phyloP scores from a whole-genome alignment of 64 coral and sea anemone species.

The Acropora yongei region DNA sequence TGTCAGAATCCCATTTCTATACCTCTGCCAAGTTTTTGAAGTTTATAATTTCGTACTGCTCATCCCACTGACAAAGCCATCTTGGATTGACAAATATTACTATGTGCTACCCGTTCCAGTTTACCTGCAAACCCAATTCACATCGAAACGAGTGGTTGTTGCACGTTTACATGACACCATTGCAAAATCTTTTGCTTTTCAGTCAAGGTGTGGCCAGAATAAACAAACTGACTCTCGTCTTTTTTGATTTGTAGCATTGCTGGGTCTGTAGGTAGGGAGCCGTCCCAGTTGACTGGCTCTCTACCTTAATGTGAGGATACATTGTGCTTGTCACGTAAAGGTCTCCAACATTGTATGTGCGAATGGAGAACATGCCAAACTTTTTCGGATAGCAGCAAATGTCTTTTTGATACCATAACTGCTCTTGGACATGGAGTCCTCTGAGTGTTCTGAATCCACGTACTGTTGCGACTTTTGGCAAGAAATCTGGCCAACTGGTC shows the following conservation, averaged over 20 bases:
- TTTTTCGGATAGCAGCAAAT: slow-evolving; percentile 26
- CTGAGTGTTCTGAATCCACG: slow-evolving; percentile 15
- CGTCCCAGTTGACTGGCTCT: neutral
- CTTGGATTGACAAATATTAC: neutral
- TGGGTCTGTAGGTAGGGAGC: neutral
- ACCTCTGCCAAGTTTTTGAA: slow-evolving; percentile 45
- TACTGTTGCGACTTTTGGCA: neutral
- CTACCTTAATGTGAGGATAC: slow-evolving; percentile 9
- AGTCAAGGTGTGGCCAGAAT: too few species aligned
- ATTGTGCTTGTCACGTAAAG: slow-evolving; percentile 40
- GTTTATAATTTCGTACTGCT: slow-evolving; percentile 28
- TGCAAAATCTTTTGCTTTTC: neutral
- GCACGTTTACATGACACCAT: neutral
- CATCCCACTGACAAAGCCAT: neutral
- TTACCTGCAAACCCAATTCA: neutral
- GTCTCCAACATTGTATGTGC: slow-evolving; percentile 28
- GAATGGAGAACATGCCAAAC: slow-evolving; percentile 13
- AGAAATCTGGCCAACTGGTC: slow-evolving; percentile 23
- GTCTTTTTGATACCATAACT: neutral
- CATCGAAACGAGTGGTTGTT: neutral
- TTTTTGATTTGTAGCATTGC: neutral
- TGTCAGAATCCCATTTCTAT: slow-evolving; percentile 70
- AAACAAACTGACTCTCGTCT: too few species aligned
- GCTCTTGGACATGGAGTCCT: slow-evolving; percentile 20
- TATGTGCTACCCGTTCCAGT: neutral